Evolutionary conservation across 2,797 vertebrate genomes (phyloP).

Genomic region (Dromococcyx pavoninus): DNA sequence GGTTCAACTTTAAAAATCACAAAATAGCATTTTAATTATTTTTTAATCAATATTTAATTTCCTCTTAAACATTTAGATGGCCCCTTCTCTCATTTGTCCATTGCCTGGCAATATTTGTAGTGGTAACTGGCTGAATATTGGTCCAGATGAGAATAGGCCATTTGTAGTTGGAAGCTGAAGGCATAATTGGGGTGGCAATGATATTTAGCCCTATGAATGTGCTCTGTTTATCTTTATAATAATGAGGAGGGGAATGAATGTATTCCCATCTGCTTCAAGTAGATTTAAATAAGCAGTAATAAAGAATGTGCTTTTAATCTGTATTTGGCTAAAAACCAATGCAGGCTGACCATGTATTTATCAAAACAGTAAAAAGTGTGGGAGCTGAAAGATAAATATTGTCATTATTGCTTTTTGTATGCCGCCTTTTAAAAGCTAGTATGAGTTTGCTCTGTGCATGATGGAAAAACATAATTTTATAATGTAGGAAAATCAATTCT

Average conservation of each 20-base stretch:
- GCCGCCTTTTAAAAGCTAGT: not conserved
- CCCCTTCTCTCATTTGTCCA: not conserved
- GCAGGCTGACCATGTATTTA: not conserved
- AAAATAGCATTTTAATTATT: not conserved
- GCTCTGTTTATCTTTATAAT: not conserved
- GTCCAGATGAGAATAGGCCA: not conserved
- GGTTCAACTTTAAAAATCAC: not conserved
- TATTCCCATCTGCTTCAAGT: not conserved
- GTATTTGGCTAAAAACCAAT: not conserved
- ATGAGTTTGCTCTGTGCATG: not conserved
- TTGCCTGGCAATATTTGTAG: not conserved
- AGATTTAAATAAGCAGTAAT: not conserved
- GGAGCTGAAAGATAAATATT: not conserved
- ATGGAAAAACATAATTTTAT: not conserved
- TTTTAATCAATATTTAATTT: conserved; percentile 4
- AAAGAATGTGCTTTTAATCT: not conserved
- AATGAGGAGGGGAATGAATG: not conserved
- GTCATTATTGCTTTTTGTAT: not conserved
- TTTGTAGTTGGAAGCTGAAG: not conserved
- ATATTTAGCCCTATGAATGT: not conserved
- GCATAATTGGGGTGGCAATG: not conserved
- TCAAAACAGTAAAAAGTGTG: not conserved
- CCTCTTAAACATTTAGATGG: not conserved
- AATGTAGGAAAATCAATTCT: not conserved
- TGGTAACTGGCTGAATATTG: not conserved